Evolutionary conservation across 2,888 invertebrate species (phyloP), one percentile per base, ranked within the genome.

Genomic region (Hoplodrina blanda): DNA sequence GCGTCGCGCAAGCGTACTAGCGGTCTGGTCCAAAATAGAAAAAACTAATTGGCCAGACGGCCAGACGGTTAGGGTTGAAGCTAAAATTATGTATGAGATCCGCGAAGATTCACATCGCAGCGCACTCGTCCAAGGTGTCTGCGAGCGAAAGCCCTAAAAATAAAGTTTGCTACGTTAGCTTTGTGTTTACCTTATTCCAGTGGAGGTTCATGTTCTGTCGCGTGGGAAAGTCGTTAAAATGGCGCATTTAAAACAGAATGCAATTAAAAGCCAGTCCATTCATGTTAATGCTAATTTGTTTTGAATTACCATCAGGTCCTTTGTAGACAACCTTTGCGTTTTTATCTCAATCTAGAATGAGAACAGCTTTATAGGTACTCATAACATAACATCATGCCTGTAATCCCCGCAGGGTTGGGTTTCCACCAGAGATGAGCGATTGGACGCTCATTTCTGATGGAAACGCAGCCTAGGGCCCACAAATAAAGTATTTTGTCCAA

Each of bases 1-100:
- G 73, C 82, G 83, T 80, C 80, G 86, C 85, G 84, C 87, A 84
- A 91, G 89, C 88, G 81, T 86, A 80, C 83, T 80, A 84, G 86
- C 86, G 81, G 84, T 89, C 88, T 89, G 90, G 83, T 90, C 91
- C 84, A 91, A 95, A 95, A 94, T 95, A 95, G 94, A 92, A 89
- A 89, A 87, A 89, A 88, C 91, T 92, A 92, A 93, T 93, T 92
- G 91, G 90, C 91, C 92, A 93, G 94, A 93, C 94, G 88, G 87
- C 85, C 91, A 92, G 92, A 91, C 84, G 80, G 89, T 89, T 91
- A 92, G 92, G 92, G 91, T 90, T 91, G 90, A 83, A 83, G 90
- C 92, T 92, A 93, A 92, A 93, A 91, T 92, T 90, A 92, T 87
- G 81, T 84, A 83, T 84, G 80, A 83, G 85, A 86, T 87, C 85